Percentiles rank a stretch among this genome's conserved stretches.
Conservation (phyloP, 2,888 invertebrate genomes). For the Tridacna gigas region DNA sequence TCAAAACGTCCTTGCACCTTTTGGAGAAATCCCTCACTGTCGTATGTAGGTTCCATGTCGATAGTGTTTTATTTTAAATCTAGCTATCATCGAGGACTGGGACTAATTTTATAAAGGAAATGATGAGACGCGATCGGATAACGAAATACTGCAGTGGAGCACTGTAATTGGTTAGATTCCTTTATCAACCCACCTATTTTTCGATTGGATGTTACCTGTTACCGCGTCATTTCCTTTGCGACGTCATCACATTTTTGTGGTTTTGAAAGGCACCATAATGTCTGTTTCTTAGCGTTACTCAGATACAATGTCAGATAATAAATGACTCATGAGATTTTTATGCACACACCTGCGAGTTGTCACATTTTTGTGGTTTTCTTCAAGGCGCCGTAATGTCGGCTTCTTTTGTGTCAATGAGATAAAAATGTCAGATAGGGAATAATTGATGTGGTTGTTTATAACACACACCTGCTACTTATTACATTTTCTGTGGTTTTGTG, state of each 20-base stretch:
- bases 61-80: not conserved
- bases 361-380: not conserved
- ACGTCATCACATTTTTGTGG: no score
- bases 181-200: not conserved
- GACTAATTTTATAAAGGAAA: not conserved
- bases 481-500: not conserved
- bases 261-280: not conserved
- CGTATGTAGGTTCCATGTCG: constrained; percentile 27
- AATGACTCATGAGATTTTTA: not conserved
- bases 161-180: not conserved
- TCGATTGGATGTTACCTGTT: not conserved
- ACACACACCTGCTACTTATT: not conserved
- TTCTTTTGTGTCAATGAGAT: not conserved
- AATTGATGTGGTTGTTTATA: not conserved
- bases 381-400: not conserved
- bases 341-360: not conserved
- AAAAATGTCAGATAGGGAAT: not conserved
- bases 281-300: not conserved
- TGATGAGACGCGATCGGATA: not conserved
- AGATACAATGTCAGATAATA: not conserved
- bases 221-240: no score
- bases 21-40: constrained; percentile 29
- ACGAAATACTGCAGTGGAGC: not conserved
- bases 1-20: constrained; percentile 31
- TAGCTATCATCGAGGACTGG: not conserved